phyloP scores from a whole-genome alignment of 1,140 invertebrate species.

The Sycophila sp. region DNA sequence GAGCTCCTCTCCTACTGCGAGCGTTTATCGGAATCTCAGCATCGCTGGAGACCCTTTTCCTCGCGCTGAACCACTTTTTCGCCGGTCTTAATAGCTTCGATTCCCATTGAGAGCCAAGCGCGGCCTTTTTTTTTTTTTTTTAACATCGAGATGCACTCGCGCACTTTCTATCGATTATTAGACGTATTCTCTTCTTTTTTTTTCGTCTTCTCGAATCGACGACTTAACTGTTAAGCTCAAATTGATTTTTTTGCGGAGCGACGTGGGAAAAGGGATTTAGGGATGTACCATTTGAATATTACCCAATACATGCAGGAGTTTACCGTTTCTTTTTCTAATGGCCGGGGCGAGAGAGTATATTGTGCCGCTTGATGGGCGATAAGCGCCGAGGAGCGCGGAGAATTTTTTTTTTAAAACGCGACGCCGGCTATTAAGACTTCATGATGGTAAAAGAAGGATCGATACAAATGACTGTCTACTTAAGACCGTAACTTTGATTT shows the following conservation, averaged over 20 bases:
- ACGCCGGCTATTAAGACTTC: neutral
- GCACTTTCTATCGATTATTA: slow-evolving; percentile 12
- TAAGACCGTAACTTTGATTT: neutral
- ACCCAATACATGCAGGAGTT: neutral
- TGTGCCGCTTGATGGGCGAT: neutral
- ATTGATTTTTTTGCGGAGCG: neutral
- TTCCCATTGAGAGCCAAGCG: neutral
- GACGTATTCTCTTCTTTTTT: too few species aligned
- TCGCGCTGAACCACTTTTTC: neutral
- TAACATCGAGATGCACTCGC: too few species aligned
- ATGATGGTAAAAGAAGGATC: neutral
- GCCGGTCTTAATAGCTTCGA: neutral
- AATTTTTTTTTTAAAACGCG: neutral
- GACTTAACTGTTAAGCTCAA: neutral
- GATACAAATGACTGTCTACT: neutral
- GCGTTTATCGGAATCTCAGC: neutral
- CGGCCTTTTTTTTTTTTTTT: too few species aligned
- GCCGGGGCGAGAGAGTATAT: too few species aligned
- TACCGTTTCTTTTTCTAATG: too few species aligned
- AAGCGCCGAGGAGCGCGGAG: neutral
- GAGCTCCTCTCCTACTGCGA: too few species aligned
- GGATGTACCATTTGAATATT: neutral
- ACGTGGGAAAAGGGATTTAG: neutral
- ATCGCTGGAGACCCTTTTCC: neutral
- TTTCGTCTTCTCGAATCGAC: neutral